Evolutionary conservation across 2,888 invertebrate genomes (phyloP), one percentile per base, ranked within the genome.

Genomic region (Anodontia alba): DNA sequence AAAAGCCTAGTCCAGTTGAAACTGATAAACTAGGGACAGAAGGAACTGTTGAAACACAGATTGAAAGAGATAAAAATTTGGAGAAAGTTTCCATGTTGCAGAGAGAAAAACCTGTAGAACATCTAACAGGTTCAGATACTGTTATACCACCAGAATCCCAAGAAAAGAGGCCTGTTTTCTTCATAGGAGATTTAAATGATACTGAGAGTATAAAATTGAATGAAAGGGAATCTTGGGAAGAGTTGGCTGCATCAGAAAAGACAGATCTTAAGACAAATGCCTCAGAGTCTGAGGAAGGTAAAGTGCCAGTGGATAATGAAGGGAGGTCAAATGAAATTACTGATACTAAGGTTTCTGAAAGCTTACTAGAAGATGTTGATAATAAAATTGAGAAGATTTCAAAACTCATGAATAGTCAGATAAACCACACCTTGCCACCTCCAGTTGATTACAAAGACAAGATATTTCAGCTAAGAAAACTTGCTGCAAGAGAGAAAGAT

Each of bases 401-500:
- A 29, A 31, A 62, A 62, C 31, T 62, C 1, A 1, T 62, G 2
- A 62, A 62, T 62, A 33, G 33, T 33, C 8, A 26, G 10, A 2
- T 33, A 12, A 62, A 23, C 33, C 62, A 62, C 17, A 62, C 10
- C 5, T 29, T 62, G 12, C 62, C 62, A 12, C 62, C 62, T 20
- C 62, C 62, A 10, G 17, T 33, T 33, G 62, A 62, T 62, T 62
- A 62, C 62, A 62, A 62, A 33, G 33, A 62, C 20, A 62, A 62
- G 29, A 62, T 62, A 33, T 8, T 29, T 33, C 62, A 33, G 12
- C 62, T 62, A 7, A 62, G 62, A 62, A 62, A 62, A 33, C 33
- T 62, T 17, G 62, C 62, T 15, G 62, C 62, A 3, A 31, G 62
- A 20, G 29, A 62, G 49, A 80, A 76, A 70, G 80, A 80, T 49